phyloP scores from a whole-genome alignment of 2,888 invertebrate genomes.

The Gymnocheta viridis region DNA sequence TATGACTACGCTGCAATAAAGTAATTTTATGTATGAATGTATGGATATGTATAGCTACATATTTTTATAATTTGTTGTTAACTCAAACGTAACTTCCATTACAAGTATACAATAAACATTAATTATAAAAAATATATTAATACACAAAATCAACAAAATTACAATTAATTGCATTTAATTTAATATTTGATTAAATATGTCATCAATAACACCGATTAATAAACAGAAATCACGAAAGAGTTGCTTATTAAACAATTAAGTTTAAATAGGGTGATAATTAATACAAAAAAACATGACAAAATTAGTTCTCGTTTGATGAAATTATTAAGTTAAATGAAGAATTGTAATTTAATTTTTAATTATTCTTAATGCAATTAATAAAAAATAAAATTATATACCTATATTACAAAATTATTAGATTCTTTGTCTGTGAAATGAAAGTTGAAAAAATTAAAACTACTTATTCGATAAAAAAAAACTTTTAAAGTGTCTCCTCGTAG shows the following conservation, averaged over 20 bases:
- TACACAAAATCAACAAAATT: constrained; percentile 32
- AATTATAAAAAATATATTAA: constrained; percentile 16
- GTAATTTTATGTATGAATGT: neutral
- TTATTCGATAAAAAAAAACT: no score
- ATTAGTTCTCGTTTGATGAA: neutral
- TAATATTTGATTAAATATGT: constrained; percentile 31
- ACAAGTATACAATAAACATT: neutral
- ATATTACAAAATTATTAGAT: no score
- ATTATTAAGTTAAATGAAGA: neutral
- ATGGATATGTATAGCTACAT: neutral
- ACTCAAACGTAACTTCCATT: constrained; percentile 17
- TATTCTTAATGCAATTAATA: no score
- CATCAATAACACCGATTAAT: constrained; percentile 16
- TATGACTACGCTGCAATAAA: no score
- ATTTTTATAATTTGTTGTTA: neutral
- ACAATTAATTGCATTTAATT: constrained; percentile 38
- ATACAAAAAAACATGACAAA: neutral
- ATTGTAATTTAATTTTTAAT: no score
- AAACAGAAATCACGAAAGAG: constrained; percentile 1
- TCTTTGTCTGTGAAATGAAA: no score
- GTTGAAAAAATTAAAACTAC: no score
- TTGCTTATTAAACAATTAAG: constrained; percentile 9
- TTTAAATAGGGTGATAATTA: constrained; percentile 28
- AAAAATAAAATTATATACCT: no score
- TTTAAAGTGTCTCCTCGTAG: no score